Evolutionary conservation across 2,888 invertebrate species (phyloP).

Genomic region (Drosophila fungiperda): DNA sequence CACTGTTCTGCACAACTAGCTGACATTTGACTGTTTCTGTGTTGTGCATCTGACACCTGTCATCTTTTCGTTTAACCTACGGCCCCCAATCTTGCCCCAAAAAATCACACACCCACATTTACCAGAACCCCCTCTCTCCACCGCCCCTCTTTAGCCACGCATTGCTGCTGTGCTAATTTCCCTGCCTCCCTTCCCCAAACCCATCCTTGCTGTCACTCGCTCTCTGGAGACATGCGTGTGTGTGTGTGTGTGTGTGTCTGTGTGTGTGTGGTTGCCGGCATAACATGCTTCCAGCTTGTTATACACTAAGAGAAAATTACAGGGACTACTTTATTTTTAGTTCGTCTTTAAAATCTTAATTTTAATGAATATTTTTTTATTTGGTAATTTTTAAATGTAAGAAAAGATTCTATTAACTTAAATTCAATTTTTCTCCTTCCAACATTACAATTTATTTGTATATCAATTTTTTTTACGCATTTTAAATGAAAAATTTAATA

Average conservation of each 20-base stretch:
- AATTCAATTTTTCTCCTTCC: neutral
- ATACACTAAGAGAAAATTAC: neutral
- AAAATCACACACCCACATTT: neutral
- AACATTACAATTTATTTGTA: neutral
- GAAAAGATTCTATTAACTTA: neutral
- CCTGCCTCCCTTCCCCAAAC: neutral
- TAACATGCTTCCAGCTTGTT: conserved; percentile 35
- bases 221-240: conserved; percentile 19
- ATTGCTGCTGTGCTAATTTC: conserved; percentile 62
- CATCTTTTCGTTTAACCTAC: conserved; percentile 76
- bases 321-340: neutral
- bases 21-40: conserved; percentile 47
- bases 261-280: conserved; percentile 40
- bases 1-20: neutral
- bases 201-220: neutral
- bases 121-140: neutral
- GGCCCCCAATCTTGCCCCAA: conserved; percentile 14
- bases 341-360: neutral
- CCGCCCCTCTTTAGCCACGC: neutral
- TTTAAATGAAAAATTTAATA: neutral
- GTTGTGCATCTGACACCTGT: conserved; percentile 76
- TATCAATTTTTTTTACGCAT: neutral
- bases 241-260: conserved; percentile 15
- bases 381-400: neutral
- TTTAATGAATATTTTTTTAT: neutral